Evolutionary conservation across 2,797 vertebrate species (phyloP).

Genomic region (Pteronotus mesoamericanus): DNA sequence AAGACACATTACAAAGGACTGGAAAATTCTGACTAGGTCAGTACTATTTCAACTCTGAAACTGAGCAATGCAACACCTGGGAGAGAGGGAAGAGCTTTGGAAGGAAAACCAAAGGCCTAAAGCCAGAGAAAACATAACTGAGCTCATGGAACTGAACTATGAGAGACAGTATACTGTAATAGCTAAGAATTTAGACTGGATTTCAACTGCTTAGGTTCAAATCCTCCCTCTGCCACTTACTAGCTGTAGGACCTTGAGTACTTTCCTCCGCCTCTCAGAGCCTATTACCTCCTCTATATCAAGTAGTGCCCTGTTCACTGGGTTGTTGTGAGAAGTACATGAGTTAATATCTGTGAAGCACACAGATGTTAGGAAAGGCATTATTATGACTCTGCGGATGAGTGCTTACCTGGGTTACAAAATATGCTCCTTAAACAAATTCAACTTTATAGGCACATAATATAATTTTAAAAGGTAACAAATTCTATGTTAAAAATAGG

Average conservation of each 20-base stretch:
- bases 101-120: background rate
- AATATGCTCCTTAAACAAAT: background rate
- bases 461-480: background rate
- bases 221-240: background rate
- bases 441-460: background rate
- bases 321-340: background rate
- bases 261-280: background rate
- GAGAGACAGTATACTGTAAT: background rate
- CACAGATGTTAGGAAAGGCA: background rate
- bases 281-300: background rate
- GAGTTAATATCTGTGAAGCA: background rate
- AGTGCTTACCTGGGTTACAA: background rate
- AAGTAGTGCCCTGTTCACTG: background rate
- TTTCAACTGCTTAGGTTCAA: background rate
- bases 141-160: background rate
- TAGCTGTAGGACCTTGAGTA: background rate
- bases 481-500: background rate
- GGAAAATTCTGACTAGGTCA: background rate
- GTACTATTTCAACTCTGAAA: background rate
- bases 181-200: background rate
- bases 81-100: background rate
- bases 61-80: background rate
- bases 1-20: background rate
- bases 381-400: background rate
- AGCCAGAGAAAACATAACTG: background rate